Base-by-base conservation (phyloP, 2,797 vertebrate genomes). In the Lerista edwardsae region DNA sequence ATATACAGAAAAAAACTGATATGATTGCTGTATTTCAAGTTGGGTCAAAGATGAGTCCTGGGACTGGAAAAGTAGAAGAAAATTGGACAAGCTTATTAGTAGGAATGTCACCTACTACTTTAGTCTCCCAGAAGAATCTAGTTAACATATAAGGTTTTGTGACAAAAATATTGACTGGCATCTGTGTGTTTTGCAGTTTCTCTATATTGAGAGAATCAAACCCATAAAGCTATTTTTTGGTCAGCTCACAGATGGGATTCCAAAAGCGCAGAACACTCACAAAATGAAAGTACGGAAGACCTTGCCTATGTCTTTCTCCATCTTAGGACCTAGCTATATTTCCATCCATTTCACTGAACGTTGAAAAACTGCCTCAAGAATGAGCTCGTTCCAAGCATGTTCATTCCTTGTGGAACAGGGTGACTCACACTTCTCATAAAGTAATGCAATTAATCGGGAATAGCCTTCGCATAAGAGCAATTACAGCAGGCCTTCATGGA, bases 351-450 rank as follows among this genome's bases (percentile, higher is more conserved):
- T 69, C 39, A 72, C 29, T 21, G 14, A 25, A 29, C 34, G 23
- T 72, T 27, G 69, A 57, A 51, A 64, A 76, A 47, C 4, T 62
- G 27, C 36, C 47, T 65, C 47, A 76, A 36, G 57, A 80, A n/a
- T n/a, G 31, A 75, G 57, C 59, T 84, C 34, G 65, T 83, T 61
- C 59, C 55, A 61, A 75, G n/a, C 36, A 72, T 75, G 57, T 81
- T 82, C 51, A 82, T 64, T 77, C 67, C 27, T 75, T 68, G n/a
- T 76, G n/a, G 84, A 81, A 81, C 44, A 44, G 73, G 44, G 73
- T 81, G 86, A 84, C 82, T 87, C 82, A 84, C 17, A 84, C n/a
- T 87, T 77, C 74, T 72, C 86, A 80, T 77, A 25, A 84, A 79
- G 51, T 47, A 80, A 74, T 69, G 41, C 36, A 72, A 76, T 80